Base-by-base conservation (phyloP, 2,113 vertebrate genomes). In the Apeltes quadracus region DNA sequence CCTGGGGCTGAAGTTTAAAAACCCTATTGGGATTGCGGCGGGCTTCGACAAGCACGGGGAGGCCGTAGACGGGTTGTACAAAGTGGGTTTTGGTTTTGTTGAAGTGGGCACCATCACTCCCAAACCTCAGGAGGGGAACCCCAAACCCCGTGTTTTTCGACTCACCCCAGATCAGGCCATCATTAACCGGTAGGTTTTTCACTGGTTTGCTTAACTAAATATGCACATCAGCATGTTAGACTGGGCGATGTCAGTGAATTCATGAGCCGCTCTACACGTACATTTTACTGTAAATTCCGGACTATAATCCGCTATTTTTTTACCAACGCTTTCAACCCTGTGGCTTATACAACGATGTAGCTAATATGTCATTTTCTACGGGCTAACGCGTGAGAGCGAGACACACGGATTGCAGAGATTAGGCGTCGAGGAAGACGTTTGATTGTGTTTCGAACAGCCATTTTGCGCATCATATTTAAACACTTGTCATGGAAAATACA, bases 21-120 rank as follows among this genome's bases (percentile, higher is more conserved):
- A 99, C 83, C 98, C 98, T 0, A 56, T 99, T 69, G 97, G 98
- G 10, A 91, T 99, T 46, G 98, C 98, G 0, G 98, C 97, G 0
- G 98, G 98, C 20, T 99, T 99, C 14, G 98, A 99, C 88, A 99
- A 99, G 85, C 91, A 99, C 0, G 96, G 92, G 0, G 96, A 98
- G 79, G 98, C 97, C 0, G 92, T 98, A 74, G 97, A 99, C 0
- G 96, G 96, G 18, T 95, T 99, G 36, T 97, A 93, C 73, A 93
- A 92, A 76, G 81, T 98, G 88, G 98, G 98, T 5, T 99, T 99
- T 57, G 97, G 97, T 59, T 99, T 98, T 39, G 98, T 99, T 57
- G 98, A 99, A 81, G 93, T 99, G 13, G 98, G 98, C 32, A 97
- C 96, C 0, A 93, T 99, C 69, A 99, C 97, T 0, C 98, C 98